phyloP scores from a whole-genome alignment of 2,797 vertebrate genomes.

The Cyprinella venusta region DNA sequence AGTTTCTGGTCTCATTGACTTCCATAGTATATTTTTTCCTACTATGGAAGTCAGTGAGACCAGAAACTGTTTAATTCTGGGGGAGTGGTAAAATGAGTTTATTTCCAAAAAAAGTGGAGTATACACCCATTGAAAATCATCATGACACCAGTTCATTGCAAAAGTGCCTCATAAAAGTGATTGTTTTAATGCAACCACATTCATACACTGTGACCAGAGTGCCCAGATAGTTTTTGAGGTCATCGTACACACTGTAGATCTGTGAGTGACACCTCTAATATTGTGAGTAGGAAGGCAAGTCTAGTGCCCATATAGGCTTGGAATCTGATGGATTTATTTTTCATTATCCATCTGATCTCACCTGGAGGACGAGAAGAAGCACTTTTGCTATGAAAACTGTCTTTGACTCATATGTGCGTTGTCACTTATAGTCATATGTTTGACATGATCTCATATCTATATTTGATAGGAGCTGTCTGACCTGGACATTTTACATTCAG shows the following conservation, averaged over 20 bases:
- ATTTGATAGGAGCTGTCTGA: not conserved
- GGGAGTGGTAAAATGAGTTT: too few relatives aligned
- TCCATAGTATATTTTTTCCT: too few relatives aligned
- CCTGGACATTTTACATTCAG: not conserved
- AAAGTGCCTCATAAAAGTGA: not conserved
- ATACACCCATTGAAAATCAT: not conserved
- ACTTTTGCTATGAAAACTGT: slow-evolving; percentile 5
- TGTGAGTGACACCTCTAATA: slow-evolving; percentile 1
- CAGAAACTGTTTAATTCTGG: too few relatives aligned
- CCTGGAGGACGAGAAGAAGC: not conserved
- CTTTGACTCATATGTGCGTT: slow-evolving; percentile 13
- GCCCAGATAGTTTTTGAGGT: not conserved
- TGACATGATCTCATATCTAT: not conserved
- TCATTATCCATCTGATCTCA: slow-evolving; percentile 41
- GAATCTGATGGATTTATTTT: slow-evolving; percentile 40
- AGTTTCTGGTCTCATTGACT: too few relatives aligned
- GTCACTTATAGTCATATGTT: not conserved
- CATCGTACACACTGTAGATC: not conserved
- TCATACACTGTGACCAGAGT: not conserved
- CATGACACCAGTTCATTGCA: not conserved
- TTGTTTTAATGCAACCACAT: not conserved
- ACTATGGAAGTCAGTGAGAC: too few relatives aligned
- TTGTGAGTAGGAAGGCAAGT: not conserved
- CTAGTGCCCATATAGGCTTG: not conserved
- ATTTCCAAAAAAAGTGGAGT: too few relatives aligned